These are phyloP conservation scores for Amphipoea lucens DNA, from an alignment of 2,888 invertebrate genomes.

Conservation along the genomic window DNA sequence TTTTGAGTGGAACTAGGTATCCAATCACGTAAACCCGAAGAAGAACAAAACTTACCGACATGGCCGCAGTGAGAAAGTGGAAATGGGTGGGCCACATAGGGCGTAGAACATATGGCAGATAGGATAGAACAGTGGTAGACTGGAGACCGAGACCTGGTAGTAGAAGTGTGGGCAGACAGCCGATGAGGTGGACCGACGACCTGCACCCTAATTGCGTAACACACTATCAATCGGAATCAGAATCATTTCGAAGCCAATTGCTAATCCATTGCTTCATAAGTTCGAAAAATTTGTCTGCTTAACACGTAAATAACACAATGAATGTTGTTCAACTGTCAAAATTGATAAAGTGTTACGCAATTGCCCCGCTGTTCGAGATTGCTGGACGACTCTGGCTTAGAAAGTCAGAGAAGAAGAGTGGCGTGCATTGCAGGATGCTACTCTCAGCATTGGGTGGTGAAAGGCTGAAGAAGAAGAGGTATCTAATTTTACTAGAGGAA, in stretches of 20 bases:
- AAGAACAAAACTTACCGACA: background rate
- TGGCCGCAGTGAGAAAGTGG: background rate
- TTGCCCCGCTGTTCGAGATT: background rate
- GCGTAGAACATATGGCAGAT: background rate
- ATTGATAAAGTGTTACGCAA: too few relatives aligned
- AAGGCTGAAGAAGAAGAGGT: background rate
- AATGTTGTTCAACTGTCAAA: too few relatives aligned
- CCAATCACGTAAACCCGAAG: background rate
- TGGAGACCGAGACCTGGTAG: background rate
- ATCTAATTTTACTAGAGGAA: conserved; percentile 6
- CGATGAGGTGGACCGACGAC: too few relatives aligned
- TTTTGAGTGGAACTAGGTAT: background rate
- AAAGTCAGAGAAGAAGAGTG: background rate
- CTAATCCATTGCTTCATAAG: too few relatives aligned
- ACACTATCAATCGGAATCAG: too few relatives aligned
- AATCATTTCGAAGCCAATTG: too few relatives aligned
- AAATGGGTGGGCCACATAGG: background rate
- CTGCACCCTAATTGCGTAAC: too few relatives aligned
- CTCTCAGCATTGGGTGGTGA: background rate
- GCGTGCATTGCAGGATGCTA: background rate
- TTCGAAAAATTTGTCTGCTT: too few relatives aligned
- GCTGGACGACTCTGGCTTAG: background rate
- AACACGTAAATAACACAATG: too few relatives aligned
- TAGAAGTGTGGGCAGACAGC: too few relatives aligned
- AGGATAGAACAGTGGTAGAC: background rate